phyloP scores from a whole-genome alignment of 2,797 vertebrate species.

The Muscicapa striata region DNA sequence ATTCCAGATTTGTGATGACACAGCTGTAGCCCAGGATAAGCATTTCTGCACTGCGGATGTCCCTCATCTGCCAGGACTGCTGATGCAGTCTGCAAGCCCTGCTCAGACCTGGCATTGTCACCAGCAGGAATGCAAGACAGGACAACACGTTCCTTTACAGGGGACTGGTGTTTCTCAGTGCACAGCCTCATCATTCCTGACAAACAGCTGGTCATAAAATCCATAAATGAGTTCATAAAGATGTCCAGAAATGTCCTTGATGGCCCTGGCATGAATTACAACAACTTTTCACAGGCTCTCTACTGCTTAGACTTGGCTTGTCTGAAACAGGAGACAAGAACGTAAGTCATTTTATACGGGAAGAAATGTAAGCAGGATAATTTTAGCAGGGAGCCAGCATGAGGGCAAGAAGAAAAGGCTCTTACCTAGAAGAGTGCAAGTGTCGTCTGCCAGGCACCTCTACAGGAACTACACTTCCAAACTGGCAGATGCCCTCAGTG shows the following conservation, averaged over 20 bases:
- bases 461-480: neutral
- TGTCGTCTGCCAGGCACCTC: rapidly evolving
- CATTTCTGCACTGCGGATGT: constrained; percentile 34
- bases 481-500: neutral
- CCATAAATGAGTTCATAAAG: neutral
- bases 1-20: constrained; percentile 65
- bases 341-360: neutral
- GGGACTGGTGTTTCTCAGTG: neutral
- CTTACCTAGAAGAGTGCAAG: neutral
- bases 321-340: neutral
- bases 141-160: neutral
- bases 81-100: neutral
- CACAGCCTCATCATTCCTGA: neutral
- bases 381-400: neutral
- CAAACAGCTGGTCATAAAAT: neutral
- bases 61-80: constrained; percentile 33
- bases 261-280: neutral
- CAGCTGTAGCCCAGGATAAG: constrained; percentile 46
- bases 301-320: neutral
- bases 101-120: neutral
- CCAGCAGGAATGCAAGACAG: neutral
- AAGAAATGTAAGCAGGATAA: neutral
- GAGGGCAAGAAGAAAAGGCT: neutral
- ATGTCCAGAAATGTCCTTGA: neutral
- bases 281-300: neutral